These are phyloP conservation scores for Gobius niger DNA, from an alignment of 2,113 vertebrate genomes.

Conservation along the genomic window DNA sequence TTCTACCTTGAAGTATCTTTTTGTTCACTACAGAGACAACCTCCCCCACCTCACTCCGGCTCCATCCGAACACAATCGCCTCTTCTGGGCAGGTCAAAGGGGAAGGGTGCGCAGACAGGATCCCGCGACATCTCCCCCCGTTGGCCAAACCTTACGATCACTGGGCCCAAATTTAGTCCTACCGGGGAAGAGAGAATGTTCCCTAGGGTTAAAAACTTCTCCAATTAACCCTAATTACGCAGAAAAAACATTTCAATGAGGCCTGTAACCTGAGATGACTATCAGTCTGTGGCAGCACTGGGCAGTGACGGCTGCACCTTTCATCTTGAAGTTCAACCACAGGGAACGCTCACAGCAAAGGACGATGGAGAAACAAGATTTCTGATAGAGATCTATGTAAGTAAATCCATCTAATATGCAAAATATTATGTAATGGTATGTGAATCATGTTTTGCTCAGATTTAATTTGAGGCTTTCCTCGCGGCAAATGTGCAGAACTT, in stretches of 20 bases:
- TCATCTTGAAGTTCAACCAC: constrained; percentile 72
- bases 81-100: constrained; percentile 59
- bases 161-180: constrained; percentile 44
- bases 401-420: background rate
- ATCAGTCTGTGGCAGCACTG: constrained; percentile 45
- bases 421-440: background rate
- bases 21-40: background rate
- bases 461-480: background rate
- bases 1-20: background rate
- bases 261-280: constrained; percentile 74
- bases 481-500: background rate
- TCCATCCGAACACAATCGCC: constrained; percentile 47
- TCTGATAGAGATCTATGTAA: background rate
- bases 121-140: constrained; percentile 19
- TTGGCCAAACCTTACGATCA: constrained; percentile 30
- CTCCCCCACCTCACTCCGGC: constrained; percentile 41
- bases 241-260: constrained; percentile 65
- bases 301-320: constrained; percentile 56
- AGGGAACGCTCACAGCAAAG: constrained; percentile 67
- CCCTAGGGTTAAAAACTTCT: constrained; percentile 68
- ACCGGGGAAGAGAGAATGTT: constrained; percentile 40
- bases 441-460: background rate
- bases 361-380: constrained; percentile 15
- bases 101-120: constrained; percentile 43
- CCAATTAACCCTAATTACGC: constrained; percentile 81